A percentile compares a stretch with the other conserved stretches of the same genome.
phyloP scores from a whole-genome alignment of 2,888 invertebrate genomes.

The Spisula subtruncata region DNA sequence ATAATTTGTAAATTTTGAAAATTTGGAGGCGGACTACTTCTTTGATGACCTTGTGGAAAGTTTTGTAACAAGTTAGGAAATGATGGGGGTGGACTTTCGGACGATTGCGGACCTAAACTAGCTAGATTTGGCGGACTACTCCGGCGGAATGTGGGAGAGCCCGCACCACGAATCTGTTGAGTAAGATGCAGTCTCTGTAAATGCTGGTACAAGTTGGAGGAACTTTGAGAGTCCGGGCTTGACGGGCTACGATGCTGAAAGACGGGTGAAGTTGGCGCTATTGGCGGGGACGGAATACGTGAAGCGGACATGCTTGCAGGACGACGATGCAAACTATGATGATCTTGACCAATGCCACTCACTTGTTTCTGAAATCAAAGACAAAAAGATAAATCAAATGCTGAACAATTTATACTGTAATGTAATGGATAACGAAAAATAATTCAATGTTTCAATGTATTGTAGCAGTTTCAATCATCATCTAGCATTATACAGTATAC shows the following conservation, averaged over 20 bases:
- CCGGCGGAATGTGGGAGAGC: constrained; percentile 71
- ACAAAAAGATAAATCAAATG: background rate
- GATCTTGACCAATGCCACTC: constrained; percentile 82
- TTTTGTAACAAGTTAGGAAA: constrained; percentile 75
- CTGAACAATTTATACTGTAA: background rate
- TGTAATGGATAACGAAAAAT: too few species aligned
- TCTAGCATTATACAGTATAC: too few species aligned
- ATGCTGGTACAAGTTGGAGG: constrained; percentile 87
- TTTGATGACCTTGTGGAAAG: constrained; percentile 78
- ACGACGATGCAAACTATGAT: constrained; percentile 88
- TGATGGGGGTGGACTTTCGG: constrained; percentile 80
- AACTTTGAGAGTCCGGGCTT: constrained; percentile 84
- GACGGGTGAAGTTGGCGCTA: constrained; percentile 76
- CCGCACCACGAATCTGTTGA: constrained; percentile 76
- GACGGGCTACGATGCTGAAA: constrained; percentile 76
- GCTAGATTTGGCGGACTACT: constrained; percentile 70
- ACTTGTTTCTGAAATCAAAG: constrained; percentile 86
- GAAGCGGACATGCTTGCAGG: constrained; percentile 75
- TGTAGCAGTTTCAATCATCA: too few species aligned
- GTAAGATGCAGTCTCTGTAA: constrained; percentile 88
- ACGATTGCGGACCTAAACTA: constrained; percentile 66
- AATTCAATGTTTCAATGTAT: too few species aligned
- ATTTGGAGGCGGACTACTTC: constrained; percentile 85
- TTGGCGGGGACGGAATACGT: constrained; percentile 81
- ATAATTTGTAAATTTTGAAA: constrained; percentile 87